Percentiles rank a stretch among this genome's conserved stretches.
Conservation (phyloP, 2,888 invertebrate species). For the Neoitamus cyanurus region DNA sequence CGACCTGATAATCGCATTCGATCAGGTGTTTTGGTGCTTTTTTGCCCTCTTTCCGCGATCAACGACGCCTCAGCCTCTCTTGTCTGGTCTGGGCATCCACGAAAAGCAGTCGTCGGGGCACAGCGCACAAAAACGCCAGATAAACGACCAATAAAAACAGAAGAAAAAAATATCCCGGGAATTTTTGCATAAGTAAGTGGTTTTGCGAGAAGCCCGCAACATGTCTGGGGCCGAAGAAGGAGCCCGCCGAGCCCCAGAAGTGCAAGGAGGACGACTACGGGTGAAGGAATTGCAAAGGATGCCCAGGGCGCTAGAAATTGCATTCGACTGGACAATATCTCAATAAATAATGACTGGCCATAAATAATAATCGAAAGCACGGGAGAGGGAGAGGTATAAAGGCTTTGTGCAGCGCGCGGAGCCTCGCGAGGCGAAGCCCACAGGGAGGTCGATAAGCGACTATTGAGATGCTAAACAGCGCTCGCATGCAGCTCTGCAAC, state of each 20-base stretch:
- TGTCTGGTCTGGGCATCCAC: slow-evolving; percentile 12
- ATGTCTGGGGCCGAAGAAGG: background rate
- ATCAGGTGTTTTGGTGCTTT: slow-evolving; percentile 38
- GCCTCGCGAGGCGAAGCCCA: slow-evolving; percentile 29
- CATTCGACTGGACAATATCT: slow-evolving; percentile 61
- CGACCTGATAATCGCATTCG: slow-evolving; percentile 37
- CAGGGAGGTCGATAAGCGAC: slow-evolving; percentile 44
- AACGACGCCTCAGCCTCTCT: slow-evolving; percentile 33
- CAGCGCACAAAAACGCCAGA: background rate
- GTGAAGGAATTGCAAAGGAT: slow-evolving; percentile 46
- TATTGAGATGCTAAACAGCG: slow-evolving; percentile 42
- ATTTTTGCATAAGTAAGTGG: slow-evolving; percentile 48
- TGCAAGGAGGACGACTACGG: slow-evolving; percentile 3
- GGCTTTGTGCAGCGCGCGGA: slow-evolving; percentile 6
- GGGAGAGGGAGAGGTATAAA: slow-evolving; percentile 15
- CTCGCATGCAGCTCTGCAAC: background rate
- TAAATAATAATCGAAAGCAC: slow-evolving; percentile 61
- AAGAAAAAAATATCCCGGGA: slow-evolving; percentile 14
- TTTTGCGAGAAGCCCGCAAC: slow-evolving; percentile 13
- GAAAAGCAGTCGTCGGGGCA: background rate
- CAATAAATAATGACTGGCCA: slow-evolving; percentile 63
- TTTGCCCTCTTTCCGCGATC: background rate
- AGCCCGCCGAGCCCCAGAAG: background rate
- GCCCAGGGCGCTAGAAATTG: slow-evolving; percentile 62
- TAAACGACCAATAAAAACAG: background rate